phyloP scores from a whole-genome alignment of 2,113 vertebrate species.

The Ascaphus truei region DNA sequence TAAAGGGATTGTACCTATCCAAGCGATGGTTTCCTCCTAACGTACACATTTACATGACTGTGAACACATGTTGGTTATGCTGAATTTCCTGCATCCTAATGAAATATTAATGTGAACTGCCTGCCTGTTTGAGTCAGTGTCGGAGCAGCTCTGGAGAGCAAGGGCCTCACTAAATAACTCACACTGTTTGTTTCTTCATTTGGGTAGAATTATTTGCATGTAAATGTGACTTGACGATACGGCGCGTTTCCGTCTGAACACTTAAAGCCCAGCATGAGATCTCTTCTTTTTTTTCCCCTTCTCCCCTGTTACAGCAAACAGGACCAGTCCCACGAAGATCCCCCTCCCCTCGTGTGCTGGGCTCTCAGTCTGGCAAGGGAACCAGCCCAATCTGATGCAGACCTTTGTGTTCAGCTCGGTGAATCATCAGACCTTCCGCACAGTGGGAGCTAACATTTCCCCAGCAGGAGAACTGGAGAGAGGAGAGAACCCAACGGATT shows the following conservation, averaged over 20 bases:
- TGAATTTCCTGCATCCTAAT: slow-evolving; percentile 16
- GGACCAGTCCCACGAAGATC: too few relatives aligned
- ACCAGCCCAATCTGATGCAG: too few relatives aligned
- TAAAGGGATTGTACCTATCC: slow-evolving; percentile 22
- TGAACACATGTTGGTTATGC: slow-evolving; percentile 25
- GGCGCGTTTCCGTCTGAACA: not conserved
- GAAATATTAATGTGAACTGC: slow-evolving; percentile 28
- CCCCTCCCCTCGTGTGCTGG: too few relatives aligned
- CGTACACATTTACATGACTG: slow-evolving; percentile 11
- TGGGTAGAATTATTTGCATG: slow-evolving; percentile 8
- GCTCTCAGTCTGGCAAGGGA: too few relatives aligned
- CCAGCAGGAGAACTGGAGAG: too few relatives aligned
- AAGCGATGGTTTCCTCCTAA: not conserved
- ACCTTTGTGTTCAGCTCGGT: too few relatives aligned
- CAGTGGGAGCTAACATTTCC: too few relatives aligned
- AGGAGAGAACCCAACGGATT: too few relatives aligned
- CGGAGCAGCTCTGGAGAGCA: slow-evolving; percentile 5
- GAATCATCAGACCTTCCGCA: too few relatives aligned
- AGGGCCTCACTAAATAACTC: not conserved
- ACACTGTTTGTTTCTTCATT: not conserved
- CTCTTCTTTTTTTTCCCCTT: too few relatives aligned
- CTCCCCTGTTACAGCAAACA: too few relatives aligned
- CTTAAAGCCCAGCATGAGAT: not conserved
- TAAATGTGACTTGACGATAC: slow-evolving; percentile 2
- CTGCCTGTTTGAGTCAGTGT: not conserved